Percentiles rank a stretch among this genome's conserved stretches.
phyloP scores from a whole-genome alignment of 2,797 vertebrate genomes.

The Sternarchorhynchus goeldii region DNA sequence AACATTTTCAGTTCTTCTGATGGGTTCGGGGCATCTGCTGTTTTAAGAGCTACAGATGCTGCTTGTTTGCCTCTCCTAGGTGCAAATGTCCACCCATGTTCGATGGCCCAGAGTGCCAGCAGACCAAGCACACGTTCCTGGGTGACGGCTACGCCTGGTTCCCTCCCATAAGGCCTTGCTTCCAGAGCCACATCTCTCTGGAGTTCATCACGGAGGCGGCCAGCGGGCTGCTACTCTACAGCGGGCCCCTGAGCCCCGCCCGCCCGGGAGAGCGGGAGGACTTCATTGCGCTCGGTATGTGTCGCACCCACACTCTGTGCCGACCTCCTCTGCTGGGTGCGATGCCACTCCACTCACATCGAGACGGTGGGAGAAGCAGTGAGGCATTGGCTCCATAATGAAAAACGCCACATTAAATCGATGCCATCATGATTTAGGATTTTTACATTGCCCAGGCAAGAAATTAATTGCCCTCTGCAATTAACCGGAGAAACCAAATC shows the following conservation, averaged over 20 bases:
- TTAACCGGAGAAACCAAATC: conserved; percentile 42
- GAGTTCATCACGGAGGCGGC: conserved; percentile 83
- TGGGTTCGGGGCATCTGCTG: too few species aligned
- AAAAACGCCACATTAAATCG: conserved; percentile 28
- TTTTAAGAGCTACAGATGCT: too few species aligned
- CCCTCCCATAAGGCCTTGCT: conserved; percentile 82
- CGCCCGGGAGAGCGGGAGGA: conserved; percentile 72
- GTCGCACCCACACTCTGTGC: neutral
- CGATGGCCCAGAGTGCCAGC: conserved; percentile 87
- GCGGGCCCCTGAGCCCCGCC: conserved; percentile 74
- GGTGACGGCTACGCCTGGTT: conserved; percentile 89
- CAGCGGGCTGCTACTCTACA: conserved; percentile 85
- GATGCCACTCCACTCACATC: neutral
- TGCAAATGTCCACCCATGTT: conserved; percentile 83
- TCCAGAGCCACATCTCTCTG: conserved; percentile 82
- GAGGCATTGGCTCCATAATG: conserved; percentile 24
- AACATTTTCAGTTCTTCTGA: too few species aligned
- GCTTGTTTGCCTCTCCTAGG: conserved; percentile 58
- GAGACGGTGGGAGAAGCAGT: neutral
- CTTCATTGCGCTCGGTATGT: conserved; percentile 85
- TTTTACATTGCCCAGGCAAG: conserved; percentile 40
- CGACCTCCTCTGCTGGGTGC: conserved; percentile 1
- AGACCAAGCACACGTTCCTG: conserved; percentile 84
- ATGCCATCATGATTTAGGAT: conserved; percentile 37
- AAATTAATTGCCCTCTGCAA: conserved; percentile 45